A percentile compares a stretch with the other conserved stretches of the same genome.
Conservation (phyloP, 1,140 invertebrate species). For the Cydia fagiglandana region DNA sequence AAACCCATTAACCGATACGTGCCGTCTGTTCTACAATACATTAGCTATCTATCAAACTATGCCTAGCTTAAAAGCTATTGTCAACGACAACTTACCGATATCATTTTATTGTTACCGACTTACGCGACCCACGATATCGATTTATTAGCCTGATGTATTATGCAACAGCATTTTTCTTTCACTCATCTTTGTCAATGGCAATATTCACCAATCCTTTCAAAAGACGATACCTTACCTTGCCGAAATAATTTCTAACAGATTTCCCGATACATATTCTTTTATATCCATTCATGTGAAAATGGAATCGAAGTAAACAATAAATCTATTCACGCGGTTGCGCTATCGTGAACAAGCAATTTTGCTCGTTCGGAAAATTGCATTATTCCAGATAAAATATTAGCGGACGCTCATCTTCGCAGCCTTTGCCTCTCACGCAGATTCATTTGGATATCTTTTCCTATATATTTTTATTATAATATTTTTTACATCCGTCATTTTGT, state of each 20-base stretch:
- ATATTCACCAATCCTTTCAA: background rate
- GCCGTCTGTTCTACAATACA: no score
- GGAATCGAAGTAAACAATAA: background rate
- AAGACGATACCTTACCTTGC: background rate
- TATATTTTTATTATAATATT: no score
- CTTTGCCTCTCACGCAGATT: background rate
- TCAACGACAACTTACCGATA: no score
- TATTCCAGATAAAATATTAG: background rate
- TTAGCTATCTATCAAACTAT: no score
- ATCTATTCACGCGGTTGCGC: conserved; percentile 13
- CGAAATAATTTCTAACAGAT: background rate
- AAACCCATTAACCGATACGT: no score
- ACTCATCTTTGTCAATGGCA: background rate
- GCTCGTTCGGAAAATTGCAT: conserved; percentile 9
- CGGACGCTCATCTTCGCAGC: background rate
- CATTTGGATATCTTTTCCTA: background rate
- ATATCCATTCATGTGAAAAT: background rate
- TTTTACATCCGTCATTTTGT: background rate
- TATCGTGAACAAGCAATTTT: conserved; percentile 16
- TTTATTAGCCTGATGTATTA: no score
- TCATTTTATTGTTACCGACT: no score
- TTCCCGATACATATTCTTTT: background rate
- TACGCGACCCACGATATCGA: no score
- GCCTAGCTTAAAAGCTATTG: no score
- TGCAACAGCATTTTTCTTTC: background rate